A percentile compares a stretch with the other conserved stretches of the same genome.
These are phyloP conservation scores for Salvelinus fontinalis DNA, from an alignment of 2,113 vertebrate species.

Conservation along the genomic window DNA sequence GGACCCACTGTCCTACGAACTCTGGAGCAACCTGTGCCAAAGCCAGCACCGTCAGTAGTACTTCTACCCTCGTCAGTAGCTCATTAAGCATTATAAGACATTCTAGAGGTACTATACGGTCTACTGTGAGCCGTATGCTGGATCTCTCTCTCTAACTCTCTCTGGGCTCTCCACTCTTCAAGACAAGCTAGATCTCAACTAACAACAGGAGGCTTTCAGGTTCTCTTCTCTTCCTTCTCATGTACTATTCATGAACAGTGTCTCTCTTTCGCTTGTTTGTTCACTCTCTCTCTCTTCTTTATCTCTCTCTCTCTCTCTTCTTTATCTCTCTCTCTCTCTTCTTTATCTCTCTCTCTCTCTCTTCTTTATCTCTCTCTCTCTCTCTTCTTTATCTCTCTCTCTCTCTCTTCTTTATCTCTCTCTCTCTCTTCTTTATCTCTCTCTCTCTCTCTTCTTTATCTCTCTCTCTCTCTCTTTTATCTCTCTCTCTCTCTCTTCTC, in stretches of 20 bases:
- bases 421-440: background rate
- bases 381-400: background rate
- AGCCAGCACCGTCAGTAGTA: background rate
- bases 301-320: background rate
- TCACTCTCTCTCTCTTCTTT: background rate
- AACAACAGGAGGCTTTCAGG: constrained; percentile 6
- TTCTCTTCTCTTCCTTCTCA: constrained; percentile 9
- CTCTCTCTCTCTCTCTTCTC: background rate
- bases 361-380: background rate
- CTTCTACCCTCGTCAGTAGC: background rate
- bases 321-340: background rate
- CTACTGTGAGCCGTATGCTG: background rate
- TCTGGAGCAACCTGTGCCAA: constrained; percentile 8
- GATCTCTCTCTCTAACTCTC: background rate
- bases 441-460: background rate
- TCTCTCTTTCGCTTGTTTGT: background rate
- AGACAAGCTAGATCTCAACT: constrained; percentile 13
- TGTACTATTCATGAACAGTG: constrained; percentile 28
- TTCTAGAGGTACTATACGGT: constrained; percentile 9
- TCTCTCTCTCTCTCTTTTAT: background rate
- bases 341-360: background rate
- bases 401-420: background rate
- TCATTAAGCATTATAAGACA: constrained; percentile 11
- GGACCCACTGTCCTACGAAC: background rate
- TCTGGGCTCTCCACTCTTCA: background rate